A percentile compares a stretch with the other conserved stretches of the same genome.
Conservation (phyloP, 2,113 vertebrate species). For the Passer montanus region DNA sequence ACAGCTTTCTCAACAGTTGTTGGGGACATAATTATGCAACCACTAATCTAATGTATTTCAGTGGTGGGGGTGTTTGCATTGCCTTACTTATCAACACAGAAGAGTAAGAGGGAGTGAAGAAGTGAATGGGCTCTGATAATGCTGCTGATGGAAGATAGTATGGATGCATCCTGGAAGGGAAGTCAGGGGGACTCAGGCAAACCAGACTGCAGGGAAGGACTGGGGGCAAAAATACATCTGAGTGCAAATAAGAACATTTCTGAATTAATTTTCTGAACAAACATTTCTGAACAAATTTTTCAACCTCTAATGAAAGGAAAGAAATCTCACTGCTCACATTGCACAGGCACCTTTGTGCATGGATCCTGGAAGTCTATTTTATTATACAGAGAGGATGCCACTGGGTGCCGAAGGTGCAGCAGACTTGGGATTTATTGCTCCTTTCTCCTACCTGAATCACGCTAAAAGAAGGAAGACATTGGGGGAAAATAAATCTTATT, state of each 20-base stretch:
- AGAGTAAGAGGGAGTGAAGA: background rate
- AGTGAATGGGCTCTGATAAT: background rate
- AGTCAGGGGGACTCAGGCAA: background rate
- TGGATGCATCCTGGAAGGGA: background rate
- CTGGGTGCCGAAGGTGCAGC: background rate
- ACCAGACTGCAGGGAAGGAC: background rate
- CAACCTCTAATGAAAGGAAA: background rate
- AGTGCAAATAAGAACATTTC: background rate
- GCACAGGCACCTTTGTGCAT: background rate
- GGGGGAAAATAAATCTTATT: background rate
- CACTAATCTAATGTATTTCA: background rate
- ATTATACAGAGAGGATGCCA: background rate
- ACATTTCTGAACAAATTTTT: background rate
- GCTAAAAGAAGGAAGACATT: background rate
- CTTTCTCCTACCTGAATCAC: background rate
- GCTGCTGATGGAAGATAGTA: background rate
- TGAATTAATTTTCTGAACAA: background rate
- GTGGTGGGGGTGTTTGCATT: background rate
- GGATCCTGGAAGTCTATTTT: background rate
- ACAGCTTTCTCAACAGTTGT: background rate
- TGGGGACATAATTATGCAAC: background rate
- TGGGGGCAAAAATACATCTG: background rate
- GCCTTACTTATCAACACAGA: background rate
- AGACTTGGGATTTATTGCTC: background rate
- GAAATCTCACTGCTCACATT: background rate